Evolutionary conservation across 1,140 invertebrate genomes (phyloP), one percentile per base, ranked within the genome.

Genomic region (Dendrolimus kikuchii): DNA sequence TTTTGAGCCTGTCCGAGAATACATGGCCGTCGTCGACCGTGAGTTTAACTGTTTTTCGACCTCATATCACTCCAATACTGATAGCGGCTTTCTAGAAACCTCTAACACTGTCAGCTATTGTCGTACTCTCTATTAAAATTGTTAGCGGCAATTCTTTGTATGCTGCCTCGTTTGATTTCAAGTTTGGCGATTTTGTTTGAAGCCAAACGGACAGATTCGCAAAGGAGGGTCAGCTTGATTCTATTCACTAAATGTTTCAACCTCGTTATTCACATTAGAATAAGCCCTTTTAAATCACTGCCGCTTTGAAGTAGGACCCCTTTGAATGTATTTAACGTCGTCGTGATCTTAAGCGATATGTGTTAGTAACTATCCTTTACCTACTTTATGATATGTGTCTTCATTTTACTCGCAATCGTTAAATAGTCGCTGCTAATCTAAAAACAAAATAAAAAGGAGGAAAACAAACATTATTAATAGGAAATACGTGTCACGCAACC

Each of bases 211-310:
- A 57, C 58, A 50, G 57, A 62, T 60, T 64, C 66, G 57, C 60
- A 62, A 58, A 68, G 42, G 60, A 73, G 77, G 76, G 77, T 81
- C 71, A 76, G 60, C 64, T 41, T 57, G 55, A 54, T 47, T 56
- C 74, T 74, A 81, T 82, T 82, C 71, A 77, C 54, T 60, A 67
- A 71, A 71, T 67, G 66, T 74, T 74, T 71, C 63, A 65, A 71
- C 68, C 60, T 80, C 66, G 73, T 78, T 77, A 74, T 77, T 77
- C 70, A 64, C 59, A 71, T 81, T 73, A 74, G 73, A 74, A 58
- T 70, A 67, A 74, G 69, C 63, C 71, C 73, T 76, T 81, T 79
- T 66, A 72, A 68, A 81, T 58, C 52, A 54, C 44, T 53, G 56
- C 52, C 60, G 64, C 69, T 78, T 75, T 77, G 66, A 68, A 74